These are phyloP conservation scores for Scolopax bukidnonensis DNA, from an alignment of 2,797 vertebrate species.

Conservation along the genomic window DNA sequence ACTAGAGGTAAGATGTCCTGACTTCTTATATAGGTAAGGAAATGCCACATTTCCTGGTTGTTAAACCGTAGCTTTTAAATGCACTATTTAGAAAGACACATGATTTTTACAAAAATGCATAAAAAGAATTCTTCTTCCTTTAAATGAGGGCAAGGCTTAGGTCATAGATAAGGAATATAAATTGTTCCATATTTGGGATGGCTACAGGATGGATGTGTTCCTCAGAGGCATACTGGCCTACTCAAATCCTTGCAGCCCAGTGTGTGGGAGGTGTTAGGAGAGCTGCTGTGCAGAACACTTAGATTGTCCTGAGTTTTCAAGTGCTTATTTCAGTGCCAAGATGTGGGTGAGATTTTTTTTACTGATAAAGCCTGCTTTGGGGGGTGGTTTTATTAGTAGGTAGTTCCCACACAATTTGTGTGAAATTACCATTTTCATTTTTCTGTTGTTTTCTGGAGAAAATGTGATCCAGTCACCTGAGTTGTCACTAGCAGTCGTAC, in stretches of 20 bases:
- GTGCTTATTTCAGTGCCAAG: background rate
- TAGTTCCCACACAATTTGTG: background rate
- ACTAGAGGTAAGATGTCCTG: background rate
- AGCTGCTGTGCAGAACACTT: rapidly evolving
- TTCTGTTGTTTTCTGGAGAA: background rate
- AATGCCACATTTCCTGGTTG: background rate
- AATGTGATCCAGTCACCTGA: background rate
- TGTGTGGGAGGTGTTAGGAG: rapidly evolving
- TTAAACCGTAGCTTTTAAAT: background rate
- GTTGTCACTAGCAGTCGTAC: background rate
- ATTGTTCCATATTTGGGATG: background rate
- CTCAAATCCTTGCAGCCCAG: background rate
- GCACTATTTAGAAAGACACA: background rate
- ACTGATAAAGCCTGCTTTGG: background rate
- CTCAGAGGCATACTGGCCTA: background rate
- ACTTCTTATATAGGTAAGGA: background rate
- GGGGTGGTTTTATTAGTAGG: background rate
- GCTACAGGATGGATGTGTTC: background rate
- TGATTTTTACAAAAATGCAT: background rate
- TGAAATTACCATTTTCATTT: background rate
- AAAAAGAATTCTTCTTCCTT: background rate
- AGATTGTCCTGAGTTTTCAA: background rate
- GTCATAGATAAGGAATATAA: background rate
- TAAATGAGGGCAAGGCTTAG: background rate
- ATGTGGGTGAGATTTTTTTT: background rate